Base-by-base conservation (phyloP, 1,140 invertebrate genomes). In the Triops longicaudatus region DNA sequence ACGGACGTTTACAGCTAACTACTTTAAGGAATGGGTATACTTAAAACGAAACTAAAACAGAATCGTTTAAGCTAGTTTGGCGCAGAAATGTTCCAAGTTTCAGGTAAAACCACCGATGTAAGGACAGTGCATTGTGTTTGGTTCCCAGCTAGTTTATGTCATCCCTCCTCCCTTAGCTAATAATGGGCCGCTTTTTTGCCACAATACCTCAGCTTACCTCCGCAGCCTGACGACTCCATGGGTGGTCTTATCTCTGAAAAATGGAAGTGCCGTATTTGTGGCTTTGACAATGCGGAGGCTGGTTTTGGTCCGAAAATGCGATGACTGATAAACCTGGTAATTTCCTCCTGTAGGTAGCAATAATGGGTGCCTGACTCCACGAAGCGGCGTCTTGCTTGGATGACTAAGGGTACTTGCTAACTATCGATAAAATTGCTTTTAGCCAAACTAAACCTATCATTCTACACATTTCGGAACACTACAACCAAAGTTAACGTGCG, bases 291-390 rank as follows among this genome's bases (percentile, higher is more conserved):
- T 63, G 17, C 50, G 2, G 50, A 63, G 50, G n/a, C 50, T 63
- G 50, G 50, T 63, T 63, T 63, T 17, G n/a, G 10, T 63, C 50
- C 14, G n/a, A 63, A 63, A 63, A 63, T 63, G 50, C 22, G 50
- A 63, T 63, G 50, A 63, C 50, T 63, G 50, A 63, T 63, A 63
- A 63, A 63, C 50, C 14, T 63, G 14, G 22, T 63, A 63, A 63
- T 63, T 63, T 63, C 50, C 17, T 63, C 50, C 10, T 63, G 50
- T 63, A 63, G 50, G 50, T 63, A 63, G 22, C 50, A n/a, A 63
- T 63, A 63, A 63, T 63, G 50, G 50, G 50, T 22, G 6, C 22
- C 14, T 63, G 17, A 17, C 17, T 6, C 4, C 50, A 22, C 14
- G n/a, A 22, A 63, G 50, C 50, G 50, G 50, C 17, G 22, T n/a